phyloP scores from a whole-genome alignment of 2,113 vertebrate species.

The Chascanopsetta lugubris region DNA sequence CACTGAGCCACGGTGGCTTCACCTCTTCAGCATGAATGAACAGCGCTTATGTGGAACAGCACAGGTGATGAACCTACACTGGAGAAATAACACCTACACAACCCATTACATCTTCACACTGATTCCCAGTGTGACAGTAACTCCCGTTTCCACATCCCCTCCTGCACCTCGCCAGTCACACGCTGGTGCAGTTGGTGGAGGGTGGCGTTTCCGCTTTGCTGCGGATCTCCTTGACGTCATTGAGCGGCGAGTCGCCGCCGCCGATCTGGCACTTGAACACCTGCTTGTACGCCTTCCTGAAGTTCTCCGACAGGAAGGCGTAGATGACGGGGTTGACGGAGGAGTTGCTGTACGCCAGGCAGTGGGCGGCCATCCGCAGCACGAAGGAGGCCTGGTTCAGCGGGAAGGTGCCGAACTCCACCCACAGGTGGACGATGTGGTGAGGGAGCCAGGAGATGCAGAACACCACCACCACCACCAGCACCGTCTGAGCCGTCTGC shows the following conservation, averaged over 20 bases:
- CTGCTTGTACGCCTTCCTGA: slow-evolving; percentile 95
- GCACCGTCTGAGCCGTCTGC: slow-evolving; percentile 95
- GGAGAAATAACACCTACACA: background rate
- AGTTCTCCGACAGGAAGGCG: slow-evolving; percentile 96
- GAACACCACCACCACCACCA: slow-evolving; percentile 98
- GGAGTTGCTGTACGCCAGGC: slow-evolving; percentile 98
- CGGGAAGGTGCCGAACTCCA: slow-evolving; percentile 93
- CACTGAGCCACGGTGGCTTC: background rate
- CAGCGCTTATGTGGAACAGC: slow-evolving; percentile 54
- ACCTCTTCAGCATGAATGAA: slow-evolving; percentile 15
- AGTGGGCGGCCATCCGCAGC: slow-evolving; percentile 90
- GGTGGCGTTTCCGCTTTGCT: slow-evolving; percentile 87
- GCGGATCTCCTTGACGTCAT: slow-evolving; percentile 84
- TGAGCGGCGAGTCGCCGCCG: slow-evolving; percentile 71
- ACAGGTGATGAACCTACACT: background rate
- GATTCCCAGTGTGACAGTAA: slow-evolving; percentile 2
- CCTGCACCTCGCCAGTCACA: slow-evolving; percentile 77
- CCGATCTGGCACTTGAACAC: slow-evolving; percentile 89
- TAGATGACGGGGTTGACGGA: slow-evolving; percentile 98
- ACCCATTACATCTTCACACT: background rate
- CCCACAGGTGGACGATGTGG: slow-evolving; percentile 94
- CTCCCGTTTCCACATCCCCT: background rate
- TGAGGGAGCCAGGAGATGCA: slow-evolving; percentile 97
- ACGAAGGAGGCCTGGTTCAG: slow-evolving; percentile 94
- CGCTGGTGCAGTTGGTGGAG: slow-evolving; percentile 92